Base-by-base conservation (phyloP, 2,888 invertebrate species). In the Griposia aprilina region DNA sequence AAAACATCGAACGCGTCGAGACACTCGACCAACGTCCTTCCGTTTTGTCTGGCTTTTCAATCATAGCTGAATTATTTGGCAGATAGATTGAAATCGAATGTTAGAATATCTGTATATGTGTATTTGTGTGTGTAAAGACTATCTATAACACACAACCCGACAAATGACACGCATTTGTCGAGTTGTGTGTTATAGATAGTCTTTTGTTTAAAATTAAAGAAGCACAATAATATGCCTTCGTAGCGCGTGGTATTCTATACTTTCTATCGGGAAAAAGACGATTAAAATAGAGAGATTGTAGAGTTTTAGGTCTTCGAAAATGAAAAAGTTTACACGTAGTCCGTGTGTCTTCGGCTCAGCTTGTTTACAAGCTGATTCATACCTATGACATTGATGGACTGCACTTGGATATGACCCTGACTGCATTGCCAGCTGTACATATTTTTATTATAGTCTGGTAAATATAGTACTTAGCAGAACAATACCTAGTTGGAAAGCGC, bases 31-130 rank as follows among this genome's bases (percentile, higher is more conserved):
- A 45, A 57, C 20, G 55, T 81, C 81, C 86, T 85, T 85, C 85
- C 86, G 83, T 69, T 74, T 48, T 59, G 71, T 76, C 83, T 73
- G 77, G 76, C 69, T 62, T 57, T 50, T 74, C 82, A 82, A 85
- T 85, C 83, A 82, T 30, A 59, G 60, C 76, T 83, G 66, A 86
- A 86, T 83, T 83, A 82, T 85, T 83, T 69, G 68, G 45, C 30
- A 15, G 48, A 20, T 50, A n/a, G 36, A 70, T 82, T 62, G 69
- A 52, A 50, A 65, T 75, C 3, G 41, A 57, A 62, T 71, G 70
- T 59, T 59, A 41, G 55, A 23, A 20, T 48, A 23, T 23, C 26
- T 59, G 23, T 55, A 17, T 48, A 41, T 52, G 30, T 36, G 30
- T 36, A 3, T 36, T 1, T 36, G 30, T 36, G 30, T 36, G 30